phyloP scores from a whole-genome alignment of 2,888 invertebrate species.

The Arrhopalites spinosus region DNA sequence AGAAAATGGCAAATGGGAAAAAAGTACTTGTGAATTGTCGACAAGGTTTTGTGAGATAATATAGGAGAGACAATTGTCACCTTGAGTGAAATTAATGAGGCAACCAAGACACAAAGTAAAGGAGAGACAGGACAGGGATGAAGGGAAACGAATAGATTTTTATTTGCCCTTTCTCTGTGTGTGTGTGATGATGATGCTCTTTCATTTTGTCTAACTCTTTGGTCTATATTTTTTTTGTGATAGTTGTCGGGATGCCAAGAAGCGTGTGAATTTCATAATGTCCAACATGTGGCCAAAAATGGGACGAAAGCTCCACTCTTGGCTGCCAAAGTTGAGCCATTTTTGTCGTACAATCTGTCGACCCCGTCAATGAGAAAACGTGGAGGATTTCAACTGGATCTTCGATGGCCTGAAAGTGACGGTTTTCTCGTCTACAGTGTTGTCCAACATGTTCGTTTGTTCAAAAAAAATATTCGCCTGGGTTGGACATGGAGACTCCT shows the following conservation, averaged over 20 bases:
- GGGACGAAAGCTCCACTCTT: slow-evolving; percentile 33
- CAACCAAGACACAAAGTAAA: slow-evolving; percentile 31
- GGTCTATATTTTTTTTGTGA: slow-evolving; percentile 47
- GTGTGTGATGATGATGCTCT: neutral
- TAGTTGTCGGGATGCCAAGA: slow-evolving; percentile 76
- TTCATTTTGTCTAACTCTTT: neutral
- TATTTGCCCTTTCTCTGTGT: slow-evolving; percentile 18
- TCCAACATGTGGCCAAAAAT: slow-evolving; percentile 24
- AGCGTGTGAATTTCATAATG: slow-evolving; percentile 70
- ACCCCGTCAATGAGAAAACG: neutral
- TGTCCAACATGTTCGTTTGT: slow-evolving; percentile 35
- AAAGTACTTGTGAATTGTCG: slow-evolving; percentile 20
- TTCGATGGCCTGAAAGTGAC: slow-evolving; percentile 33
- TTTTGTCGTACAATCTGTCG: slow-evolving; percentile 36
- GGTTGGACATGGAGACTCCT: slow-evolving; percentile 38
- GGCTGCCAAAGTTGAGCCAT: slow-evolving; percentile 36
- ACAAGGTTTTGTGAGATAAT: slow-evolving; percentile 20
- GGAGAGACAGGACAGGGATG: slow-evolving; percentile 35
- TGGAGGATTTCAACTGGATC: slow-evolving; percentile 22
- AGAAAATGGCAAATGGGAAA: neutral
- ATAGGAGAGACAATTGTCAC: slow-evolving; percentile 35
- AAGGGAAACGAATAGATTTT: slow-evolving; percentile 32
- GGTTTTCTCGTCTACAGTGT: slow-evolving; percentile 32
- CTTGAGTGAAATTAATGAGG: slow-evolving; percentile 41
- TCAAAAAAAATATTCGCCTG: slow-evolving; percentile 24